Conservation (phyloP, 2,113 vertebrate genomes). For the Riparia riparia region DNA sequence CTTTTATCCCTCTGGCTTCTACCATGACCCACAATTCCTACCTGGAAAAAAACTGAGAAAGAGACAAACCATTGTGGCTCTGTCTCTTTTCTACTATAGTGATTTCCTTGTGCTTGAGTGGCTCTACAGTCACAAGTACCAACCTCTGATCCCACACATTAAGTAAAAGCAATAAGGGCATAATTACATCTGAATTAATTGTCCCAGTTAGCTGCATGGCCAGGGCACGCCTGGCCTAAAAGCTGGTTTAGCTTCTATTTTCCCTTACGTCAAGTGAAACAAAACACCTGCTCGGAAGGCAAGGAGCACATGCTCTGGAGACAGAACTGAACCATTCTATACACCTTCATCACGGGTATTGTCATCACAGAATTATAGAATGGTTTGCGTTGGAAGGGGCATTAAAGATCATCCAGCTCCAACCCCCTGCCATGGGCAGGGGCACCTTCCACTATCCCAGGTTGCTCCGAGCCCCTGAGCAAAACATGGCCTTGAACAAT, state of each 20-base stretch:
- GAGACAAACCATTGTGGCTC: background rate
- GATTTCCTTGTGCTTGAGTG: background rate
- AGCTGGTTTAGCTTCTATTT: background rate
- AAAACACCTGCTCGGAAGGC: background rate
- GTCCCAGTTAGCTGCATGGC: background rate
- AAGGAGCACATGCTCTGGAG: background rate
- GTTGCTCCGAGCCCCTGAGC: background rate
- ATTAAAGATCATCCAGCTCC: background rate
- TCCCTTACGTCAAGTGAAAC: background rate
- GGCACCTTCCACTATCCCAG: background rate
- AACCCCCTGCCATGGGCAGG: background rate
- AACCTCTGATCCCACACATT: background rate
- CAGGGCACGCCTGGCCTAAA: background rate
- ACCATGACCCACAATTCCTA: background rate
- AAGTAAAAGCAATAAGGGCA: background rate
- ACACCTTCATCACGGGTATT: background rate
- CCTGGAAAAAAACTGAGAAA: background rate
- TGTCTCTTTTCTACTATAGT: background rate
- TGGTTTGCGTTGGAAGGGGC: background rate
- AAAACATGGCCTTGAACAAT: background rate
- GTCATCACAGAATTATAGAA: background rate
- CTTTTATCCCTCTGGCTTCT: background rate
- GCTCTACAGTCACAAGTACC: background rate
- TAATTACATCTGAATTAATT: background rate
- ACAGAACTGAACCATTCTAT: background rate